phyloP scores from a whole-genome alignment of 2,797 vertebrate species.

The Bovichtus diacanthus region DNA sequence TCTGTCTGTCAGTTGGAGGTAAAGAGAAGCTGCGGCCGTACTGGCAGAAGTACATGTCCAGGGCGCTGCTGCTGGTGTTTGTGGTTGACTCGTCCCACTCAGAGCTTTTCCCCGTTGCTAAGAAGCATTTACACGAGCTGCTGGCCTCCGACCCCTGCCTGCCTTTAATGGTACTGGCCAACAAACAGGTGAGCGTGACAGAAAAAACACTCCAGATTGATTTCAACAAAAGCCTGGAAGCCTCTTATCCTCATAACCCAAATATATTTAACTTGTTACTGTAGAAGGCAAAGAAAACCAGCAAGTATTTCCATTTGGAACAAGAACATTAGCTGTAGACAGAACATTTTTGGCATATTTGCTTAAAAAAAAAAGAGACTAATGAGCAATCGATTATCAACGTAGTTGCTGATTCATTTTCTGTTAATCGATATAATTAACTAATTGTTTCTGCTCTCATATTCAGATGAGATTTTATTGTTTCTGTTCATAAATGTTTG shows the following conservation, averaged over 20 bases:
- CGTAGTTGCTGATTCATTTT: not conserved
- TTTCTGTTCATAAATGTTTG: too few relatives aligned
- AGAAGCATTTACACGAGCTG: constrained; percentile 89
- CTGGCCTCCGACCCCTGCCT: constrained; percentile 84
- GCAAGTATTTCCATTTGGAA: not conserved
- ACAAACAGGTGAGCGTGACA: constrained; percentile 92
- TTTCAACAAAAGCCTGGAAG: not conserved
- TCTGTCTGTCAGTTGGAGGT: constrained; percentile 88
- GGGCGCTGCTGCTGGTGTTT: constrained; percentile 90
- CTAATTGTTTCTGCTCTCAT: not conserved
- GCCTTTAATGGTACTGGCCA: constrained; percentile 93
- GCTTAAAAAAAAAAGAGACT: too few relatives aligned
- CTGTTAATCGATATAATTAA: too few relatives aligned
- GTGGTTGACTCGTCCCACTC: constrained; percentile 92
- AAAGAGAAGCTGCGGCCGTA: constrained; percentile 88
- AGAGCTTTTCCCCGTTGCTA: constrained; percentile 88
- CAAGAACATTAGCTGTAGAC: too few relatives aligned
- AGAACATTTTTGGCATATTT: too few relatives aligned
- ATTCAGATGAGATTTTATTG: not conserved
- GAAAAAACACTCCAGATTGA: constrained; percentile 8
- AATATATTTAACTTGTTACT: not conserved
- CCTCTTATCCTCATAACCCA: not conserved
- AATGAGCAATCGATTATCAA: too few relatives aligned
- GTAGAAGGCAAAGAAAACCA: not conserved
- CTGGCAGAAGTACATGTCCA: constrained; percentile 90